phyloP scores from a whole-genome alignment of 2,888 invertebrate species.

The Andrena chrysosceles region DNA sequence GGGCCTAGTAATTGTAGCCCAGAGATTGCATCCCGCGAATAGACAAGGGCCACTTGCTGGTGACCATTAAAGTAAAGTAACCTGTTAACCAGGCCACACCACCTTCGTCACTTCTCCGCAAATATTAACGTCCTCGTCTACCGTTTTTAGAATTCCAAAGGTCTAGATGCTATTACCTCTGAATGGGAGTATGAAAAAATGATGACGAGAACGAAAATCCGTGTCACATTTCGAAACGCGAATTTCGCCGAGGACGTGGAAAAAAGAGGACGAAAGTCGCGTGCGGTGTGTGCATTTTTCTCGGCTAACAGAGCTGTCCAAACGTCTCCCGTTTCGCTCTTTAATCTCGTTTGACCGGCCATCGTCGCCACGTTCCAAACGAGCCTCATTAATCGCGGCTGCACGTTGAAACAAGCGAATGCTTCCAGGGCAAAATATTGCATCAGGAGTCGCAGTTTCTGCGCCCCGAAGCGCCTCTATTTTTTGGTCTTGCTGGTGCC shows the following conservation, averaged over 20 bases:
- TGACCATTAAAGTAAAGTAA: not conserved
- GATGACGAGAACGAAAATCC: not conserved
- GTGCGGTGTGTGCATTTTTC: constrained; percentile 42
- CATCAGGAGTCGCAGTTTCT: constrained; percentile 4
- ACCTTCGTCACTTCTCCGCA: not conserved
- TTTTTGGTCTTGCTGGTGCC: not conserved
- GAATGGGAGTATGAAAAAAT: no score
- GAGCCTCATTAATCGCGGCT: constrained; percentile 50
- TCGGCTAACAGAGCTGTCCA: constrained; percentile 50
- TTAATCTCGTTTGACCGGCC: constrained; percentile 53
- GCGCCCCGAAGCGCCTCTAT: not conserved
- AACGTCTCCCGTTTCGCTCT: constrained; percentile 47
- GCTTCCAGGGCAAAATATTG: not conserved
- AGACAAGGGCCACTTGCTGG: not conserved
- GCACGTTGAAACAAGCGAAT: constrained; percentile 23
- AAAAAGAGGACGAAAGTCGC: constrained; percentile 18
- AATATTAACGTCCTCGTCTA: no score
- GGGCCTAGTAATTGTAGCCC: not conserved
- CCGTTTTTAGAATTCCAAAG: no score
- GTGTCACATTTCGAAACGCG: not conserved
- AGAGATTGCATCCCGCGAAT: not conserved
- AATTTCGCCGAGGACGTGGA: constrained; percentile 13
- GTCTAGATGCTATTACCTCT: no score
- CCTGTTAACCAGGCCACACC: not conserved
- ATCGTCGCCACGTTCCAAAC: constrained; percentile 32